Percentiles rank a stretch among this genome's conserved stretches.
Evolutionary conservation across 2,888 invertebrate genomes (phyloP).

Genomic region (Platypus cylindrus): DNA sequence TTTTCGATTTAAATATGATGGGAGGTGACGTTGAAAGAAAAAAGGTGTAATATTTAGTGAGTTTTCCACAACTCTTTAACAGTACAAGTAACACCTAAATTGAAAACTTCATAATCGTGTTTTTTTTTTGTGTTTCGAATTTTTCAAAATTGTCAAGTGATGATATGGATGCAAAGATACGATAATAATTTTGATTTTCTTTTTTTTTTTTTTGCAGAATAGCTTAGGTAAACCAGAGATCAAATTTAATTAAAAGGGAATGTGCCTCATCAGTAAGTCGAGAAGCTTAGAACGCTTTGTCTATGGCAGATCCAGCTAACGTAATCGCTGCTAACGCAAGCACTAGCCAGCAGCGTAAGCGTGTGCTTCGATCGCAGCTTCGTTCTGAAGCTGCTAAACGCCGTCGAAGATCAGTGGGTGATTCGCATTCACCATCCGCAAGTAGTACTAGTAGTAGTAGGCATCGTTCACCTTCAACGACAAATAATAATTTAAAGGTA

Average conservation of each 20-base stretch:
- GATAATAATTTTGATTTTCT: no score
- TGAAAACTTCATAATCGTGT: no score
- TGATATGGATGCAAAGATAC: constrained; percentile 3
- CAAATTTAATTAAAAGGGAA: constrained; percentile 32
- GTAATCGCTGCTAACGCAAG: constrained; percentile 52
- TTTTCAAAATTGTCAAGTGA: constrained; percentile 12
- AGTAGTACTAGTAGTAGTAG: no score
- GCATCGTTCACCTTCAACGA: neutral
- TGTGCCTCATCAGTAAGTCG: constrained; percentile 41
- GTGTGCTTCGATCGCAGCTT: constrained; percentile 44
- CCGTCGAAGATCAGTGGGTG: constrained; percentile 38
- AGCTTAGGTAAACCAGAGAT: constrained; percentile 26
- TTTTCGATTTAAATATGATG: no score
- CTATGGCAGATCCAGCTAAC: constrained; percentile 85
- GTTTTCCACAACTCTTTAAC: no score
- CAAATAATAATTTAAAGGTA: constrained; percentile 11
- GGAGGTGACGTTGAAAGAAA: no score
- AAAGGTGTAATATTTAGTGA: no score
- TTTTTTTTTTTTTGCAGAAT: constrained; percentile 22
- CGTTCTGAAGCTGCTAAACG: constrained; percentile 47
- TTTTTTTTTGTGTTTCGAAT: no score
- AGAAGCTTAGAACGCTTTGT: constrained; percentile 68
- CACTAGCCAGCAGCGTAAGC: constrained; percentile 39
- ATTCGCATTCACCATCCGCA: constrained; percentile 5
- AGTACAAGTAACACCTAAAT: no score